phyloP scores from a whole-genome alignment of 2,113 vertebrate species.

The Xiphias gladius region DNA sequence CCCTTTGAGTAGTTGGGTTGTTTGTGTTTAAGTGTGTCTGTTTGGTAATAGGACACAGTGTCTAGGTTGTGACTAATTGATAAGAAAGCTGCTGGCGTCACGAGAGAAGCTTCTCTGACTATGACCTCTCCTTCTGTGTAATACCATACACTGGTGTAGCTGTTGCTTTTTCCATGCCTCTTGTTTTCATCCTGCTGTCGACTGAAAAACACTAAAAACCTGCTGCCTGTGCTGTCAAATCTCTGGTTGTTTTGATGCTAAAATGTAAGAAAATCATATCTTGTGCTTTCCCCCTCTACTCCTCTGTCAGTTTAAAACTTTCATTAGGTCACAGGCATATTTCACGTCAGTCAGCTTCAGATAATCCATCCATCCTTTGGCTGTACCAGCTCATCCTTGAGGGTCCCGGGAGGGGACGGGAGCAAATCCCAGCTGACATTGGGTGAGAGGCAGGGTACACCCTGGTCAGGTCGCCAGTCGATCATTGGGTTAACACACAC shows the following conservation, averaged over 20 bases:
- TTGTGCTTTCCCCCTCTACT: too few relatives aligned
- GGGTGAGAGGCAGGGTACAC: too few relatives aligned
- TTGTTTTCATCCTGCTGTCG: background rate
- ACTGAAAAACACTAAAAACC: background rate
- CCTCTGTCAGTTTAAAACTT: background rate
- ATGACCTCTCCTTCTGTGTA: slow-evolving; percentile 32
- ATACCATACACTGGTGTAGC: background rate
- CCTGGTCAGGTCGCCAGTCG: too few relatives aligned
- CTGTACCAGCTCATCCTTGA: too few relatives aligned
- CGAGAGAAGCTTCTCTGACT: slow-evolving; percentile 41
- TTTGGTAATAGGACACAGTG: slow-evolving; percentile 55
- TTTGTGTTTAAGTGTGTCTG: background rate
- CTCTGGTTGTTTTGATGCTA: too few relatives aligned
- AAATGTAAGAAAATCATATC: too few relatives aligned
- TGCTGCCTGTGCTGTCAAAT: background rate
- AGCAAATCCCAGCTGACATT: too few relatives aligned
- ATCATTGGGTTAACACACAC: too few relatives aligned
- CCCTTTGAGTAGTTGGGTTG: background rate
- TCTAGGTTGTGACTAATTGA: slow-evolving; percentile 67
- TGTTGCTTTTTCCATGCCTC: slow-evolving; percentile 18
- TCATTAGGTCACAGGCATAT: background rate
- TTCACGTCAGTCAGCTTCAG: too few relatives aligned
- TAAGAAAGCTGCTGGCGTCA: slow-evolving; percentile 57
- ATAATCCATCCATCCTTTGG: too few relatives aligned
- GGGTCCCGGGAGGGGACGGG: too few relatives aligned